Conservation (phyloP, 2,113 vertebrate species). For the Vanacampus margaritifer region DNA sequence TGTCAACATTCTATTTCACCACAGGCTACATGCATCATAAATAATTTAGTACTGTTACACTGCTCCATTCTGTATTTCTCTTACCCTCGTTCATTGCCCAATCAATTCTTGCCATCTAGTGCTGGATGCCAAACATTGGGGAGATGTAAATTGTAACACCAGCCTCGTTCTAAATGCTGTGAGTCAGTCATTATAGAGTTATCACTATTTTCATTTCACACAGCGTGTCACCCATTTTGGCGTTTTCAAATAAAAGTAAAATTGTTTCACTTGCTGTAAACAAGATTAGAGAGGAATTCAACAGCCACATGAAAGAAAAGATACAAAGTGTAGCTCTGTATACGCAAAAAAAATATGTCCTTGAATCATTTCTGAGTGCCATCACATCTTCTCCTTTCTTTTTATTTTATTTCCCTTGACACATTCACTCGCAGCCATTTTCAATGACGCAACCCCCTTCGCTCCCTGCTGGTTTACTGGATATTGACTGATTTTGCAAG, state of each 20-base stretch:
- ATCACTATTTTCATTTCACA: slow-evolving; percentile 1
- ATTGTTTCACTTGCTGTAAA: neutral
- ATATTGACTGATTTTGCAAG: no score
- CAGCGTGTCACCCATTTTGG: slow-evolving; percentile 1
- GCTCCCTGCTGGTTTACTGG: no score
- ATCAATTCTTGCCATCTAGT: slow-evolving; percentile 14
- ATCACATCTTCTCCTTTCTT: neutral
- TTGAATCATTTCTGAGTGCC: neutral
- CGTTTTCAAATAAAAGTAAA: neutral
- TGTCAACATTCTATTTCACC: slow-evolving; percentile 17
- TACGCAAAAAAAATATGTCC: neutral
- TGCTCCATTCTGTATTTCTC: slow-evolving; percentile 14
- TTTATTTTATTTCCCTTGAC: neutral
- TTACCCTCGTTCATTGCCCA: slow-evolving; percentile 15
- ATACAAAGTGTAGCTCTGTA: neutral
- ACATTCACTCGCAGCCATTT: no score
- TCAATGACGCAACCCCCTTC: no score
- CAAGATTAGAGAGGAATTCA: neutral
- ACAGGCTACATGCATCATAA: slow-evolving; percentile 22
- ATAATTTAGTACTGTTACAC: slow-evolving; percentile 29
- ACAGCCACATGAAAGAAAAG: neutral
- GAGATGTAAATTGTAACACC: slow-evolving; percentile 9
- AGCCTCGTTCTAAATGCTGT: neutral
- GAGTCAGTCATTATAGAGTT: neutral
- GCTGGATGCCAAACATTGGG: neutral